Conservation (phyloP, 1,140 invertebrate species). For the Drosophila seguyi region DNA sequence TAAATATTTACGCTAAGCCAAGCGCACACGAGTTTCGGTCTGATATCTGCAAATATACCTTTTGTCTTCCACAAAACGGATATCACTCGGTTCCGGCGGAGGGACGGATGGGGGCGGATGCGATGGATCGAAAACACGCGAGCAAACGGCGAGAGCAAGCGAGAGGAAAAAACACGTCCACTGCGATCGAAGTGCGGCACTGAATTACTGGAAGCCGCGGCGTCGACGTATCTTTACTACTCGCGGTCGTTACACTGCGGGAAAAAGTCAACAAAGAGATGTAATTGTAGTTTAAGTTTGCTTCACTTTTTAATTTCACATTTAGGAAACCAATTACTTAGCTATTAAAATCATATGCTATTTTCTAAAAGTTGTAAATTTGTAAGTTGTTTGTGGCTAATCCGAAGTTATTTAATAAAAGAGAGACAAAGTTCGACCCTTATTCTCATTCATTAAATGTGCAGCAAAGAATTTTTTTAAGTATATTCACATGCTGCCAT, state of each 20-base stretch:
- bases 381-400: too few relatives aligned
- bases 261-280: neutral
- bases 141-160: slow-evolving; percentile 18
- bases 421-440: too few relatives aligned
- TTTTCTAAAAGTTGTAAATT: too few relatives aligned
- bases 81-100: slow-evolving; percentile 34
- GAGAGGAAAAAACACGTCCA: slow-evolving; percentile 45
- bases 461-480: neutral
- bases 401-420: too few relatives aligned
- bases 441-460: neutral
- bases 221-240: slow-evolving; percentile 27
- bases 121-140: slow-evolving; percentile 58
- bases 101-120: slow-evolving; percentile 27
- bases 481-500: neutral
- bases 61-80: slow-evolving; percentile 33
- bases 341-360: too few relatives aligned
- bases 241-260: neutral
- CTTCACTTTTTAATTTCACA: too few relatives aligned
- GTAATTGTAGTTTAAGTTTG: too few relatives aligned
- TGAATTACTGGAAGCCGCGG: slow-evolving; percentile 54
- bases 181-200: slow-evolving; percentile 62
- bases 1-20: slow-evolving; percentile 44
- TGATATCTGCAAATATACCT: slow-evolving; percentile 36
- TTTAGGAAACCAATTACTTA: too few relatives aligned
- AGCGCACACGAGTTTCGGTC: slow-evolving; percentile 38